Evolutionary conservation across 2,888 invertebrate species (phyloP), one percentile per base, ranked within the genome.

Genomic region (Harmothoe impar): DNA sequence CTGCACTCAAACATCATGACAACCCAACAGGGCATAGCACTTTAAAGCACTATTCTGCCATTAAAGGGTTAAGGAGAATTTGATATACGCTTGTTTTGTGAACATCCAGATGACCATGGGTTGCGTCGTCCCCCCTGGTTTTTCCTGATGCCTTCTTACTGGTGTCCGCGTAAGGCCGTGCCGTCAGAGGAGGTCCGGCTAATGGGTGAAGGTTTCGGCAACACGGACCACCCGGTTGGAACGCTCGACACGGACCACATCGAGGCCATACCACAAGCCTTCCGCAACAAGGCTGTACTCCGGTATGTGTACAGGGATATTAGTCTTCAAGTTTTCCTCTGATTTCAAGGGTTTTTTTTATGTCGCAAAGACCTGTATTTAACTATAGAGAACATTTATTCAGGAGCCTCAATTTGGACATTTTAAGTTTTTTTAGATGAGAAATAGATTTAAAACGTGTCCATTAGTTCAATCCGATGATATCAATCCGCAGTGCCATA

Each of bases 21-120:
- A n/a, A n/a, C n/a, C n/a, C n/a, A n/a, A n/a, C n/a, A n/a, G n/a
- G n/a, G n/a, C n/a, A n/a, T n/a, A n/a, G n/a, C n/a, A n/a, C n/a
- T n/a, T n/a, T n/a, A n/a, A n/a, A n/a, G n/a, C n/a, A n/a, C n/a
- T n/a, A n/a, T n/a, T n/a, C n/a, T n/a, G n/a, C n/a, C n/a, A n/a
- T n/a, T n/a, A n/a, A n/a, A n/a, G n/a, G n/a, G n/a, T n/a, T n/a
- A n/a, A n/a, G n/a, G n/a, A n/a, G n/a, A n/a, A n/a, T n/a, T n/a
- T n/a, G n/a, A n/a, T n/a, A n/a, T n/a, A n/a, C n/a, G n/a, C n/a
- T n/a, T n/a, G n/a, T n/a, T n/a, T n/a, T n/a, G n/a, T n/a, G n/a
- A n/a, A n/a, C n/a, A n/a, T 88, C 95, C 94, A 98, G 98, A 97
- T 95, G 98, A 98, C 94, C 97, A 97, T 95, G 98, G 98, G 35